Conservation (phyloP, 2,888 invertebrate species). For the Nezara viridula region DNA sequence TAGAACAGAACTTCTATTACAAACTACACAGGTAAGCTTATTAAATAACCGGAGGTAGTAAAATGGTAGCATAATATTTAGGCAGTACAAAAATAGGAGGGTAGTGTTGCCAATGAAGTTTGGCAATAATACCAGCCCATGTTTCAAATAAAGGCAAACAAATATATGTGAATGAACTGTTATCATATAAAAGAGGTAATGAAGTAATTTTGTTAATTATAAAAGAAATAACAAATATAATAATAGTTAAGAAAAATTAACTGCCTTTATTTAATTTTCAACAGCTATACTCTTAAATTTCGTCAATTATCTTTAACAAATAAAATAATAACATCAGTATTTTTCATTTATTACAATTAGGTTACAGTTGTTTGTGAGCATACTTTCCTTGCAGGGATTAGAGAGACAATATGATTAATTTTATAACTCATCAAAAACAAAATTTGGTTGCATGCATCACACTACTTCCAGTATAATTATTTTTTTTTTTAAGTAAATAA, state of each 20-base stretch:
- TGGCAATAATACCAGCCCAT: slow-evolving; percentile 15
- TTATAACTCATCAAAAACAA: no score
- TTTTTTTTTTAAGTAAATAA: no score
- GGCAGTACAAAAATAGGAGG: slow-evolving; percentile 1
- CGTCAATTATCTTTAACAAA: not conserved
- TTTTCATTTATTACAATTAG: not conserved
- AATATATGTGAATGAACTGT: not conserved
- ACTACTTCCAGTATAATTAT: no score
- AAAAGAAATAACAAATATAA: not conserved
- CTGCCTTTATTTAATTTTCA: not conserved
- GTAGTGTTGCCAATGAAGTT: not conserved
- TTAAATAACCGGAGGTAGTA: not conserved
- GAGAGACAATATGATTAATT: no score
- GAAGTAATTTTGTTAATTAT: not conserved
- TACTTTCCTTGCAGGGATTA: not conserved
- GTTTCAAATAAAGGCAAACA: not conserved
- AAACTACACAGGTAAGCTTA: not conserved
- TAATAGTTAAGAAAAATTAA: not conserved
- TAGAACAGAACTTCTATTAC: not conserved
- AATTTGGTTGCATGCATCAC: no score
- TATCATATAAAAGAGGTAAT: not conserved
- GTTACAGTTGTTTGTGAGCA: not conserved
- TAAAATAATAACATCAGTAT: not conserved
- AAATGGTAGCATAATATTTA: slow-evolving; percentile 11
- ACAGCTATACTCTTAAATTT: not conserved